phyloP scores from a whole-genome alignment of 2,888 invertebrate species.

The Lasiommata megera region DNA sequence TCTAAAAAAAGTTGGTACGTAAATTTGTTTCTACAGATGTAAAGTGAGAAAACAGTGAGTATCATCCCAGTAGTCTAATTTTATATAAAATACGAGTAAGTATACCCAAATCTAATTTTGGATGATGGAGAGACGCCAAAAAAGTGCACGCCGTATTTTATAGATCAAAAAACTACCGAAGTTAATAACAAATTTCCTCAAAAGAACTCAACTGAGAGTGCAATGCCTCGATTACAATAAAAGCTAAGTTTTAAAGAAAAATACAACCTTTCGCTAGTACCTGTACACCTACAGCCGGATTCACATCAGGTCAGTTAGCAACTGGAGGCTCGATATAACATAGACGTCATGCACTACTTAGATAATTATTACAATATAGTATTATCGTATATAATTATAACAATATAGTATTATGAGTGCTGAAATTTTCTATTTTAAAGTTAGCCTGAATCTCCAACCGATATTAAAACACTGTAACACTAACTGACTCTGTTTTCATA shows the following conservation, averaged over 20 bases:
- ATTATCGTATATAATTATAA: too few species aligned
- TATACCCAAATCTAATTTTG: not conserved
- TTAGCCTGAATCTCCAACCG: not conserved
- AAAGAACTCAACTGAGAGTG: not conserved
- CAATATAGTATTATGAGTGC: not conserved
- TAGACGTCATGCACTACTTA: too few species aligned
- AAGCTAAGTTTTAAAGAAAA: conserved; percentile 18
- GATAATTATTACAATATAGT: too few species aligned
- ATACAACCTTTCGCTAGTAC: conserved; percentile 24
- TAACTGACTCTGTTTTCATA: not conserved
- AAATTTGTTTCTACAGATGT: not conserved
- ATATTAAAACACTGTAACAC: not conserved
- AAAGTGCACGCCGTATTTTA: conserved; percentile 19
- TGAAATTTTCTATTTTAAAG: not conserved
- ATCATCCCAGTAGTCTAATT: conserved; percentile 6
- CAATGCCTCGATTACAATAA: conserved; percentile 10
- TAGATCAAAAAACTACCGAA: conserved; percentile 18
- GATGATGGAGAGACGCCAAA: not conserved
- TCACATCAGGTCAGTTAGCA: not conserved
- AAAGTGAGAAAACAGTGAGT: not conserved
- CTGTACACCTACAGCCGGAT: not conserved
- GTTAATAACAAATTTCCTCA: conserved; percentile 8
- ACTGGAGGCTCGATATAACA: not conserved
- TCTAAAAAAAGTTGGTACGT: not conserved
- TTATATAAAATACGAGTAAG: conserved; percentile 24